Evolutionary conservation across 1,140 invertebrate species (phyloP).

Genomic region (Papilio polyxenes): DNA sequence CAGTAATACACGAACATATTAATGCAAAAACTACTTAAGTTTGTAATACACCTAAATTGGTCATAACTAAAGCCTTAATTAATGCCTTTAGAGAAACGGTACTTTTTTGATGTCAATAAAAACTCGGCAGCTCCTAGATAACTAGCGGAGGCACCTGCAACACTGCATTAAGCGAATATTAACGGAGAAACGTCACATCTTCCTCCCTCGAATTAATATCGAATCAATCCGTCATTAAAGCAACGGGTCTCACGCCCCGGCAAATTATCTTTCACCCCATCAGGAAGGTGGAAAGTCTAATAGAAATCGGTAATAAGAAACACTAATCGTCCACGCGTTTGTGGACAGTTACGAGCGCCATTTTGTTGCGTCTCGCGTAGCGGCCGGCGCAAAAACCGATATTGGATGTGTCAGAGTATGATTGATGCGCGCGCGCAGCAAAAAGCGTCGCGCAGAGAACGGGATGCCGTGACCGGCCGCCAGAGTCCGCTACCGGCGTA

Average conservation of each 20-base stretch:
- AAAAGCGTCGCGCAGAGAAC: conserved; percentile 68
- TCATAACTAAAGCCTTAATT: conserved; percentile 40
- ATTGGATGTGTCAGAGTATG: conserved; percentile 79
- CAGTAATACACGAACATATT: conserved; percentile 33
- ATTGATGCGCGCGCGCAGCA: conserved; percentile 70
- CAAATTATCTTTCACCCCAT: conserved; percentile 77
- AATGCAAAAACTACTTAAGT: conserved; percentile 27
- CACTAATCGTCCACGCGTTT: conserved; percentile 73
- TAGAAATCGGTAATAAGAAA: conserved; percentile 78
- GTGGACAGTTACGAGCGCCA: conserved; percentile 70
- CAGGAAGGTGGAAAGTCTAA: conserved; percentile 76
- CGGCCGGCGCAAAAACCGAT: conserved; percentile 72
- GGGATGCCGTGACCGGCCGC: conserved; percentile 67
- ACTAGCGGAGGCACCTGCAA: conserved; percentile 58
- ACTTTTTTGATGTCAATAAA: conserved; percentile 55
- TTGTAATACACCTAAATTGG: conserved; percentile 40
- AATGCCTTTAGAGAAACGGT: conserved; percentile 42
- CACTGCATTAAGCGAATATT: conserved; percentile 65
- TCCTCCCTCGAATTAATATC: conserved; percentile 76
- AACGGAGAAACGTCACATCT: conserved; percentile 60
- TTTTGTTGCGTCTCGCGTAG: conserved; percentile 64
- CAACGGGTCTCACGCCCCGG: conserved; percentile 73
- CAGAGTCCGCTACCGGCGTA: conserved; percentile 49
- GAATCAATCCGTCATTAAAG: conserved; percentile 77
- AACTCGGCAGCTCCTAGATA: conserved; percentile 63